These are phyloP conservation scores for Harpegnathos saltator DNA, from an alignment of 1,140 invertebrate genomes.

Conservation along the genomic window DNA sequence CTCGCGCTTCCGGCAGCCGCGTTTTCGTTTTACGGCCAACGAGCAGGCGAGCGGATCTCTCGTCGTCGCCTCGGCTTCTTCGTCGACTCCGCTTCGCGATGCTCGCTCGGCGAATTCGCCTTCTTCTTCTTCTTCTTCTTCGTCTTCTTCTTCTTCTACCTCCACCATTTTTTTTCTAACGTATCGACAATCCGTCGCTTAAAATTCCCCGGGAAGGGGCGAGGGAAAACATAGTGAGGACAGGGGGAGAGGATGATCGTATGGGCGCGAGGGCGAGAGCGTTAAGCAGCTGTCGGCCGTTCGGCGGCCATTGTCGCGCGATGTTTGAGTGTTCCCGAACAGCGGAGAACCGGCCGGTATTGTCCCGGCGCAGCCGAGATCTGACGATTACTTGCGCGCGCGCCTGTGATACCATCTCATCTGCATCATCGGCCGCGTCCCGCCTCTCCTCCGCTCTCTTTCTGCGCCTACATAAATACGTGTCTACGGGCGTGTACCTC, in stretches of 20 bases:
- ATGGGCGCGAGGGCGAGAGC: slow-evolving; percentile 62
- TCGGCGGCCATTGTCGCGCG: slow-evolving; percentile 82
- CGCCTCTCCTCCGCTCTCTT: slow-evolving; percentile 12
- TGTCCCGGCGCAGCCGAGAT: slow-evolving; percentile 81
- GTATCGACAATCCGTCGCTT: slow-evolving; percentile 65
- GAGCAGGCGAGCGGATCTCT: too few relatives aligned
- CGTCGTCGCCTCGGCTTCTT: too few relatives aligned
- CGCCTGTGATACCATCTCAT: slow-evolving; percentile 83
- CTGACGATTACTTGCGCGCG: slow-evolving; percentile 80
- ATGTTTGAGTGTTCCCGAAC: slow-evolving; percentile 85
- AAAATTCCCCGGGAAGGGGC: slow-evolving; percentile 45
- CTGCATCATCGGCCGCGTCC: slow-evolving; percentile 81
- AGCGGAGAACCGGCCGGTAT: slow-evolving; percentile 83
- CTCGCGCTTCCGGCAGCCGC: slow-evolving; percentile 25
- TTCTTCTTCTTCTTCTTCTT: too few relatives aligned
- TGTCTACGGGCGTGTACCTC: slow-evolving; percentile 31
- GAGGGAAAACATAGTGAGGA: too few relatives aligned
- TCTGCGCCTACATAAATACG: slow-evolving; percentile 44
- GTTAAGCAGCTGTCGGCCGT: slow-evolving; percentile 85
- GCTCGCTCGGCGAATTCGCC: neutral
- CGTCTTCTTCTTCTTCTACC: neutral
- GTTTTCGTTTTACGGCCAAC: too few relatives aligned
- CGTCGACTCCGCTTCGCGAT: too few relatives aligned
- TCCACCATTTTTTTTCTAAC: slow-evolving; percentile 39
- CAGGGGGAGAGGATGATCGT: neutral